Evolutionary conservation across 2,797 vertebrate species (phyloP), one percentile per base, ranked within the genome.

Genomic region (Trichosurus vulpecula): DNA sequence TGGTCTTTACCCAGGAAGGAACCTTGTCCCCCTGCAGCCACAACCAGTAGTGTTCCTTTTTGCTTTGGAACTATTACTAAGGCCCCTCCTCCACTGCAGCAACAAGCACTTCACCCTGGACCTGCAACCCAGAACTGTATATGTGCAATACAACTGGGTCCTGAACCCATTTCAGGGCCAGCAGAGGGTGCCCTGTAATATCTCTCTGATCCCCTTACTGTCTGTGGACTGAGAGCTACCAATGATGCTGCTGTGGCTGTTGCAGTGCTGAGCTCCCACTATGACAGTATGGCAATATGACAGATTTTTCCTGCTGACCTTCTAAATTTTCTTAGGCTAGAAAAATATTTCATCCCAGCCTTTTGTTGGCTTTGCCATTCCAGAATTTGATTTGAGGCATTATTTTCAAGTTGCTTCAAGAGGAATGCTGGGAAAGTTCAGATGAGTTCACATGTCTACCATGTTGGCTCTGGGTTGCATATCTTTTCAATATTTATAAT

Each of bases 401-500:
- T 9, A 74, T 47, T 25, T 47, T 47, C 35, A 81, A 81, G 19
- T 81, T 81, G n/a, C 81, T 81, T 47, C 6, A 0, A 81, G 6
- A 6, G 35, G 5, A 74, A 41, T 81, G 19, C 81, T 81, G 12
- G 19, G 19, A 81, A 47, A 25, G 66, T 25, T 81, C 2, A 81
- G 19, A n/a, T 74, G 61, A 74, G 66, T 25, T 47, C 8, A 2
- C 41, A 16, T 30, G 19, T 81, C n/a, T 25, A 10, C 19, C 6
- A 25, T 81, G 2, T 81, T 81, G 19, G 19, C 19, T 81, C n/a
- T 81, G 66, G 8, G 14, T 81, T 41, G 6, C 30, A 92, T 35
- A 96, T 5, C 6, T 66, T 96, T 96, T 97, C 25, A 92, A 3
- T 94, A 66, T 93, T 95, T 93, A 2, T 91, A 5, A 0, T 74